These are phyloP conservation scores for Pachyramphus minor DNA, from an alignment of 2,113 vertebrate species.

Conservation along the genomic window DNA sequence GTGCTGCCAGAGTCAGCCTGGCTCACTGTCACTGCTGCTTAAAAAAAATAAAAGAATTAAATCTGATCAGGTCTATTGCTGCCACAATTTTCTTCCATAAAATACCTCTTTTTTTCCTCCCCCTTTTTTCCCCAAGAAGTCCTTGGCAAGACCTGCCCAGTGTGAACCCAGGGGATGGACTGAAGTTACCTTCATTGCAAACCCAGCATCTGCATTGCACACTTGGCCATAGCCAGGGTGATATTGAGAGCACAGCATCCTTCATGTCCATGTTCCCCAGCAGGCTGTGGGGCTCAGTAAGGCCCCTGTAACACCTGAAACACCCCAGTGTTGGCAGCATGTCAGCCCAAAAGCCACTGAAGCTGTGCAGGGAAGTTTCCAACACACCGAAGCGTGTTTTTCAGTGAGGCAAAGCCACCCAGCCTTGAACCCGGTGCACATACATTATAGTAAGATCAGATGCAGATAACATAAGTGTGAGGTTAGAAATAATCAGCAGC, in stretches of 20 bases:
- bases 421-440: neutral
- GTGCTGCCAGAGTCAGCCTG: neutral
- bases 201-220: fast-evolving
- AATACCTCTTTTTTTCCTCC: fast-evolving
- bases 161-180: neutral
- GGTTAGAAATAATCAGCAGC: conserved; percentile 36
- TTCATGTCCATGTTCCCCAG: neutral
- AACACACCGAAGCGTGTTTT: neutral
- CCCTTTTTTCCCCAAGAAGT: neutral
- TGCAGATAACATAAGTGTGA: neutral
- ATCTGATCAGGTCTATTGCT: neutral
- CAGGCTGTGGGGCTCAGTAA: neutral
- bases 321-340: fast-evolving
- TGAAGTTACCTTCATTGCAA: neutral
- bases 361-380: neutral
- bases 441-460: conserved; percentile 34
- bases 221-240: fast-evolving
- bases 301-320: neutral
- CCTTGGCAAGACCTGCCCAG: neutral
- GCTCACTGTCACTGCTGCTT: neutral
- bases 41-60: neutral
- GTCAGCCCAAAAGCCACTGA: neutral
- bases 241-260: neutral
- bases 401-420: neutral
- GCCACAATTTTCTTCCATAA: neutral